Base-by-base conservation (phyloP, 2,888 invertebrate genomes). In the Parochlus steinenii region DNA sequence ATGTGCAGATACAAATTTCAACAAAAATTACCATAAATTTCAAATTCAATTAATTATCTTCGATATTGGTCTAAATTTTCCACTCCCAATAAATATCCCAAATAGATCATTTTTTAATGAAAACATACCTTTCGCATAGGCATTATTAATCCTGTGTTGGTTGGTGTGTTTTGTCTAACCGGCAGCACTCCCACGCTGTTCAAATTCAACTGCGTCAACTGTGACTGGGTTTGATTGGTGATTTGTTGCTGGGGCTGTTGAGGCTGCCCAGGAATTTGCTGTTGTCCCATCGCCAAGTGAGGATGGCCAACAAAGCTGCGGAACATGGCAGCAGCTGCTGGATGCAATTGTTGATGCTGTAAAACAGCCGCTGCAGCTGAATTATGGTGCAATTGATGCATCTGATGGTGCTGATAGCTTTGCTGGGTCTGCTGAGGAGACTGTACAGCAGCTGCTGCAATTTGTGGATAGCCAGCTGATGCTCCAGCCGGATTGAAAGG, bases 271-370 rank as follows among this genome's bases (percentile, higher is more conserved):
- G 41, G 47, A 40, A 42, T 43, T 27, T 40, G 42, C 40, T 47
- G 49, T 29, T 44, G 43, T 17, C 46, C 44, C 39, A 50, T 40
- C 24, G 48, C 49, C 15, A 49, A 44, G 17, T 53, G 46, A 6
- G 51, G 46, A 8, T 53, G 51, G 10, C 53, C 48, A n/a, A 53
- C 45, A 40, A 55, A 58, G 11, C 55, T 49, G 34, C 53, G 47
- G 35, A 57, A 58, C 48, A 58, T 49, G 24, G 55, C 49, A 10
- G 50, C 47, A 15, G 55, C 50, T 12, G 44, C 45, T 6, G 45
- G 44, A 41, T 41, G 41, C 23, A 44, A 31, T 15, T 40, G 28
- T 34, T 45, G 44, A 16, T 36, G 34, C 19, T 34, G 34, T 14
- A 38, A 34, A 28, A 38, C 29, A 3, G 33, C 33, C 33, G 28